Evolutionary conservation across 2,888 invertebrate genomes (phyloP).

Genomic region (Baronia brevicornis): DNA sequence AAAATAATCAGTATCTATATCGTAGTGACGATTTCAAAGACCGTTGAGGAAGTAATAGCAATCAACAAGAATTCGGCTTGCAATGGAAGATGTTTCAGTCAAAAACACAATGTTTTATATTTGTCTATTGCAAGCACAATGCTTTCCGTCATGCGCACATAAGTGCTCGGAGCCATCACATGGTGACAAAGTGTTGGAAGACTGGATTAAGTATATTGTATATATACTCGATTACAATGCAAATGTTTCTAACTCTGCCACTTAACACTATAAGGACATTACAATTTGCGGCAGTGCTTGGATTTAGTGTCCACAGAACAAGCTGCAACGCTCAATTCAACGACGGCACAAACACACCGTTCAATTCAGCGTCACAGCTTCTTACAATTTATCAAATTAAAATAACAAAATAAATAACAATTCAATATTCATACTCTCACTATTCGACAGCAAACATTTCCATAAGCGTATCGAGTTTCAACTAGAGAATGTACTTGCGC

Average conservation of each 20-base stretch:
- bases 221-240: slow-evolving; percentile 23
- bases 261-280: slow-evolving; percentile 36
- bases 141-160: slow-evolving; percentile 10
- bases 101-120: too few relatives aligned
- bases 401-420: slow-evolving; percentile 35
- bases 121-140: too few relatives aligned
- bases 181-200: too few relatives aligned
- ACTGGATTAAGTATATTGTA: slow-evolving; percentile 38
- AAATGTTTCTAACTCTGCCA: slow-evolving; percentile 31
- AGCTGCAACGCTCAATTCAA: slow-evolving; percentile 1
- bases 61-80: too few relatives aligned
- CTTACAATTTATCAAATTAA: too few relatives aligned
- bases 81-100: too few relatives aligned
- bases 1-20: too few relatives aligned
- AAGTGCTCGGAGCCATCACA: slow-evolving; percentile 33
- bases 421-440: slow-evolving; percentile 25
- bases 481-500: slow-evolving; percentile 1
- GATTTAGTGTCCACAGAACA: slow-evolving; percentile 8
- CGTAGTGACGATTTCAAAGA: too few relatives aligned
- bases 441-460: slow-evolving; percentile 12
- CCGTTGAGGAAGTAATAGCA: too few relatives aligned
- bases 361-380: too few relatives aligned
- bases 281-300: slow-evolving; percentile 21
- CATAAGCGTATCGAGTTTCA: slow-evolving; percentile 7
- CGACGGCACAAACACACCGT: slow-evolving; percentile 7